These are phyloP conservation scores for Yponomeuta cagnagella DNA, from an alignment of 2,888 invertebrate genomes.

Conservation along the genomic window DNA sequence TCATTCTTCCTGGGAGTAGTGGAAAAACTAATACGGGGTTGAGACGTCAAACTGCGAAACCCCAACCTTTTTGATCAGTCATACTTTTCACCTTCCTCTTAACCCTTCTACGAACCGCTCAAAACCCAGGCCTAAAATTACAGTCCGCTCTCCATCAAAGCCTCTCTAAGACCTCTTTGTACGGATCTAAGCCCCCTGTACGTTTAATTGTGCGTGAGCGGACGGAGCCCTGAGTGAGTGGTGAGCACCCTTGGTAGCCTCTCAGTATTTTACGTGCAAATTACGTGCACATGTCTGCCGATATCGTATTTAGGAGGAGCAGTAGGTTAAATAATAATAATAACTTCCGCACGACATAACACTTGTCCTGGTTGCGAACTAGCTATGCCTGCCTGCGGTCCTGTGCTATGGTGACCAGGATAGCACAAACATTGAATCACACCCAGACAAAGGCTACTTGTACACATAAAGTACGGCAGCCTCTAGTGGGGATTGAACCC, in stretches of 20 bases:
- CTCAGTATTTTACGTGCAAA: constrained; percentile 32
- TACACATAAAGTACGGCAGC: too few species aligned
- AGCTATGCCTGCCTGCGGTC: too few species aligned
- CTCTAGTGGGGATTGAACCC: too few species aligned
- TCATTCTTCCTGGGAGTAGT: too few species aligned
- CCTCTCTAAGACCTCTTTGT: neutral
- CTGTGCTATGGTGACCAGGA: too few species aligned
- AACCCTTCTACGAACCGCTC: neutral
- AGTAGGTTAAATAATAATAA: neutral
- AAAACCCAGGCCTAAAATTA: neutral
- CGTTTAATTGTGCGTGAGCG: constrained; percentile 25
- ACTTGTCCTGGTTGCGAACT: neutral
- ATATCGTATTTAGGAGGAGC: neutral
- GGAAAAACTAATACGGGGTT: too few species aligned
- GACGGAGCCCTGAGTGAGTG: constrained; percentile 11
- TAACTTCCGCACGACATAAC: neutral
- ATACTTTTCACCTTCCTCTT: neutral
- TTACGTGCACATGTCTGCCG: constrained; percentile 33
- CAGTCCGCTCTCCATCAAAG: neutral
- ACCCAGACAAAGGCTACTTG: too few species aligned
- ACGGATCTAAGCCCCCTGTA: neutral
- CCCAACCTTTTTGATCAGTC: neutral
- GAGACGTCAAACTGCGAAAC: neutral
- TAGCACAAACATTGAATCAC: too few species aligned
- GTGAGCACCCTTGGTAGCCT: constrained; percentile 2